These are phyloP conservation scores for Ramazzottius varieornatus DNA, from an alignment of 2,888 invertebrate species.

Conservation along the genomic window DNA sequence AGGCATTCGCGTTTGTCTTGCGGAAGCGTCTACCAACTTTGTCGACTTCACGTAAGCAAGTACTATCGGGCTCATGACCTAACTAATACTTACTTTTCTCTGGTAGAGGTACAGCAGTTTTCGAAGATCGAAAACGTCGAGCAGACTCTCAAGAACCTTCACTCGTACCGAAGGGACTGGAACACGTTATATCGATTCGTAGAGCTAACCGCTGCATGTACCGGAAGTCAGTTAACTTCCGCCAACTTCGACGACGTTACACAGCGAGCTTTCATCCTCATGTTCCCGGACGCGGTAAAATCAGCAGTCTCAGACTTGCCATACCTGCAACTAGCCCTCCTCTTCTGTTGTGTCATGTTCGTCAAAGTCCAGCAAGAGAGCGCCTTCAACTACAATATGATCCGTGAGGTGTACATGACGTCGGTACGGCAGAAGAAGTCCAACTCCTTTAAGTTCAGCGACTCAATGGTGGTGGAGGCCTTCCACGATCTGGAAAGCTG, in stretches of 20 bases:
- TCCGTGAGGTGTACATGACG: background rate
- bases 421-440: background rate
- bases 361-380: background rate
- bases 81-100: no score
- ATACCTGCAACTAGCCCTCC: background rate
- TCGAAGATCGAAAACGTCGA: no score
- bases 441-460: background rate
- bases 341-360: background rate
- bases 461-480: background rate
- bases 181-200: background rate
- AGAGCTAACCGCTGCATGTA: background rate
- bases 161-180: background rate
- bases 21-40: background rate
- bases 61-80: no score
- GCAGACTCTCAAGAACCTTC: background rate
- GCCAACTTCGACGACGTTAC: no score
- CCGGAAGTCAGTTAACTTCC: no score
- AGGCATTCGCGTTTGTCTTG: background rate
- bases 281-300: background rate
- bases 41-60: no score
- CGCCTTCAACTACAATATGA: background rate
- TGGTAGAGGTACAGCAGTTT: no score
- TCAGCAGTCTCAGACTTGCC: background rate
- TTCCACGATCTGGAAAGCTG: background rate
- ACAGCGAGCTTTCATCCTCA: background rate